Evolutionary conservation across 2,888 invertebrate species (phyloP).

Genomic region (Diadegma fenestrale): DNA sequence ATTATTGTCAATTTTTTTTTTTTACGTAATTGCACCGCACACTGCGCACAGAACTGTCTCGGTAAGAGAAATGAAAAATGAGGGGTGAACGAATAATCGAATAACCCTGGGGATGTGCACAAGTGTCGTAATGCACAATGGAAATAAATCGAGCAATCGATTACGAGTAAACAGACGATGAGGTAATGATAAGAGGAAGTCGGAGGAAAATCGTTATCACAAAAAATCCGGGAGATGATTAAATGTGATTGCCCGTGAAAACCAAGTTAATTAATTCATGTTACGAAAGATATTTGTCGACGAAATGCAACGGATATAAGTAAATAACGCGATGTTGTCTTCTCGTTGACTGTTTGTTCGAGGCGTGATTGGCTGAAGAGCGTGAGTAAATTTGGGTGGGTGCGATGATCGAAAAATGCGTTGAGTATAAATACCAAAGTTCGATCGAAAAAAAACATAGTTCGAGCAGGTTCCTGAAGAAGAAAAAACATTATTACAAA

Average conservation of each 20-base stretch:
- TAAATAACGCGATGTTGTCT: not conserved
- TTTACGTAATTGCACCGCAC: not conserved
- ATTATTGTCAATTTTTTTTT: not conserved
- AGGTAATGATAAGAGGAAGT: slow-evolving; percentile 4
- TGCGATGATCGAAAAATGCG: not conserved
- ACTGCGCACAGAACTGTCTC: not conserved
- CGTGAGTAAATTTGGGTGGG: not conserved
- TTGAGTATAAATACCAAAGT: slow-evolving; percentile 4
- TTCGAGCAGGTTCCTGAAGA: not conserved
- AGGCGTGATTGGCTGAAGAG: not conserved
- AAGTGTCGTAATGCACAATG: not conserved
- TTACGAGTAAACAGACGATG: slow-evolving; percentile 12
- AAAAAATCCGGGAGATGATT: not conserved
- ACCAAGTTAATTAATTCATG: not conserved
- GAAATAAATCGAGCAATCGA: not conserved
- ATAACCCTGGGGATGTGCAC: not conserved
- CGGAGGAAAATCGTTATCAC: not conserved
- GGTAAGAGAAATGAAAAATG: not conserved
- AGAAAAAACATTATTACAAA: not conserved
- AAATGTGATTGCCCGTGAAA: not conserved
- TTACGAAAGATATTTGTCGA: not conserved
- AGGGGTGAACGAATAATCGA: not conserved
- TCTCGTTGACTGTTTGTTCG: not conserved
- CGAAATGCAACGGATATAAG: not conserved
- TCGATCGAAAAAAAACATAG: not conserved